These are phyloP conservation scores for Zeuzera pyrina DNA, from an alignment of 2,888 invertebrate species.

Conservation along the genomic window DNA sequence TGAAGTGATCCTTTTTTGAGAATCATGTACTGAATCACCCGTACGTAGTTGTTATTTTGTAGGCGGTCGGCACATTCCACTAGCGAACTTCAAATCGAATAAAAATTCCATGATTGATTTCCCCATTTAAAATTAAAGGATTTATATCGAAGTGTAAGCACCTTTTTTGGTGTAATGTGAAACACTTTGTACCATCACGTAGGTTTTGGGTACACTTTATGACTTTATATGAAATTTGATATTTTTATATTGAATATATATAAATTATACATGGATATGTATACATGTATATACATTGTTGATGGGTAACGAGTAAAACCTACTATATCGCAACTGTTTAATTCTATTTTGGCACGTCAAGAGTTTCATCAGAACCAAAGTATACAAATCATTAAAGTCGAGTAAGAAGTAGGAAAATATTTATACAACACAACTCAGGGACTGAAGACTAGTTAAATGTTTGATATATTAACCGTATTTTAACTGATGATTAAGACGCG, in stretches of 20 bases:
- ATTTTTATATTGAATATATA: slow-evolving; percentile 73
- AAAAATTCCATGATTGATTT: slow-evolving; percentile 68
- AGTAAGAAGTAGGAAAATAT: slow-evolving; percentile 72
- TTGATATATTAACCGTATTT: slow-evolving; percentile 72
- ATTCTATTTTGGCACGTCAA: slow-evolving; percentile 72
- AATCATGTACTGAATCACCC: slow-evolving; percentile 66
- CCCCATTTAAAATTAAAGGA: slow-evolving; percentile 64
- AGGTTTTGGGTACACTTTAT: slow-evolving; percentile 74
- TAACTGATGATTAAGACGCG: slow-evolving; percentile 64
- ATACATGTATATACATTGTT: slow-evolving; percentile 73
- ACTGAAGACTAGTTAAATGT: slow-evolving; percentile 73
- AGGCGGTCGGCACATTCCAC: slow-evolving; percentile 73
- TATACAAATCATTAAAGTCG: slow-evolving; percentile 72
- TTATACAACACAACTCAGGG: slow-evolving; percentile 71
- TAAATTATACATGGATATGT: slow-evolving; percentile 73
- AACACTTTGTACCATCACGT: slow-evolving; percentile 71
- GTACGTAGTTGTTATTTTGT: slow-evolving; percentile 62
- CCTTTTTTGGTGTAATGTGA: slow-evolving; percentile 59
- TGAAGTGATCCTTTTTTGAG: slow-evolving; percentile 70
- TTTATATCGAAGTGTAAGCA: slow-evolving; percentile 57
- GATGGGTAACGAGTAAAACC: slow-evolving; percentile 66
- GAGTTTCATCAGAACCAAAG: slow-evolving; percentile 72
- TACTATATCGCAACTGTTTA: slow-evolving; percentile 72
- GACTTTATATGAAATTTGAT: slow-evolving; percentile 73
- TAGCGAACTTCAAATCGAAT: slow-evolving; percentile 62